A percentile compares a stretch with the other conserved stretches of the same genome.
phyloP scores from a whole-genome alignment of 2,888 invertebrate genomes.

The Galeruca laticollis region DNA sequence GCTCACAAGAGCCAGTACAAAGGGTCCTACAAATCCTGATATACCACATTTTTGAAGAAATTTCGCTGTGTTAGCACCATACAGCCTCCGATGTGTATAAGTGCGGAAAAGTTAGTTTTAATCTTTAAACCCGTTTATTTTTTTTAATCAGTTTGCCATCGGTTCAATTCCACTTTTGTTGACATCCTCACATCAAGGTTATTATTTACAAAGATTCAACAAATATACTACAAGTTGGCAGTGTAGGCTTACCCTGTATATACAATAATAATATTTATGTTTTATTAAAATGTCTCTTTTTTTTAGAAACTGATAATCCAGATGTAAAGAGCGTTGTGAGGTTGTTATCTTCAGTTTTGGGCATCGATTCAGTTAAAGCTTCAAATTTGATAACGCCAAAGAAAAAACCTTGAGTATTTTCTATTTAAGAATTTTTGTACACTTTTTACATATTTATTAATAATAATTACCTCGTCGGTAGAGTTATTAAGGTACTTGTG shows the following conservation, averaged over 20 bases:
- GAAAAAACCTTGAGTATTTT: conserved; percentile 46
- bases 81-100: no score
- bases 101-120: no score
- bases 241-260: no score
- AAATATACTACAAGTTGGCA: no score
- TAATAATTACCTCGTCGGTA: conserved; percentile 19
- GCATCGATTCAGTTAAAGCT: conserved; percentile 67
- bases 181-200: not conserved
- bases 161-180: not conserved
- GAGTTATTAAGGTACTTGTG: conserved; percentile 19
- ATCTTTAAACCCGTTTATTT: no score
- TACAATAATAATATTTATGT: no score
- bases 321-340: conserved; percentile 85
- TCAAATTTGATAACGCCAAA: conserved; percentile 61
- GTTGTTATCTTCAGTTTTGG: conserved; percentile 82
- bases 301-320: conserved; percentile 76
- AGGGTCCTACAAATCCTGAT: no score
- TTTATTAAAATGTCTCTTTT: not conserved
- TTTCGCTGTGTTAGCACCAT: no score
- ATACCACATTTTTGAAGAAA: no score
- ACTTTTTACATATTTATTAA: conserved; percentile 28
- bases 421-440: conserved; percentile 42
- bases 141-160: no score
- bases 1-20: no score
- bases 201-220: no score